phyloP scores from a whole-genome alignment of 2,113 vertebrate species.

The Seriola dumerili region DNA sequence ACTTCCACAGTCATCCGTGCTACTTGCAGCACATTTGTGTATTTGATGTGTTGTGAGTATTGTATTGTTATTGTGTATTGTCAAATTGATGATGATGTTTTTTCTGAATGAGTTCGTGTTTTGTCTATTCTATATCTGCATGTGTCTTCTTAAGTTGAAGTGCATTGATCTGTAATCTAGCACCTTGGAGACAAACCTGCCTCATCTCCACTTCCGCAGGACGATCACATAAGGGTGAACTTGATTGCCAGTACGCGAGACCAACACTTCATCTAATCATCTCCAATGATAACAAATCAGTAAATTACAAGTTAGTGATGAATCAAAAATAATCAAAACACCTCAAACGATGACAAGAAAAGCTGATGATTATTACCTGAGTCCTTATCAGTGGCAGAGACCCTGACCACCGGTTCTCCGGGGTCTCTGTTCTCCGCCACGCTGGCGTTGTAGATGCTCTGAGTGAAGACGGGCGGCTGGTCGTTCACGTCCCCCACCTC shows the following conservation, averaged over 20 bases:
- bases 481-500: slow-evolving; percentile 91
- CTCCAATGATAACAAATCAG: neutral
- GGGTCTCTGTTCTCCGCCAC: slow-evolving; percentile 89
- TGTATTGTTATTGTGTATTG: too few relatives aligned
- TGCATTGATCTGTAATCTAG: neutral
- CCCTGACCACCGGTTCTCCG: slow-evolving; percentile 84
- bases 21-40: too few relatives aligned
- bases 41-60: too few relatives aligned
- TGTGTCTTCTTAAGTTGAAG: too few relatives aligned
- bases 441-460: slow-evolving; percentile 82
- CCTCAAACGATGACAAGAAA: neutral
- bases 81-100: too few relatives aligned
- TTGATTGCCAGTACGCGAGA: neutral
- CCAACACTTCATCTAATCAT: neutral
- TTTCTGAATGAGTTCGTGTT: too few relatives aligned
- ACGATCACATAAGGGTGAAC: neutral
- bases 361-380: slow-evolving; percentile 84
- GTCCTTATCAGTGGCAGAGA: slow-evolving; percentile 89
- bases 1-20: too few relatives aligned
- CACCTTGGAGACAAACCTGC: slow-evolving; percentile 30
- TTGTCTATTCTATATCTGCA: too few relatives aligned
- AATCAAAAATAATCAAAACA: neutral
- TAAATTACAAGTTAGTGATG: too few relatives aligned
- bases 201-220: neutral
- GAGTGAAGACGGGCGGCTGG: slow-evolving; percentile 85